Evolutionary conservation across 2,113 vertebrate genomes (phyloP), one percentile per base, ranked within the genome.

Genomic region (Xiphophorus couchianus): DNA sequence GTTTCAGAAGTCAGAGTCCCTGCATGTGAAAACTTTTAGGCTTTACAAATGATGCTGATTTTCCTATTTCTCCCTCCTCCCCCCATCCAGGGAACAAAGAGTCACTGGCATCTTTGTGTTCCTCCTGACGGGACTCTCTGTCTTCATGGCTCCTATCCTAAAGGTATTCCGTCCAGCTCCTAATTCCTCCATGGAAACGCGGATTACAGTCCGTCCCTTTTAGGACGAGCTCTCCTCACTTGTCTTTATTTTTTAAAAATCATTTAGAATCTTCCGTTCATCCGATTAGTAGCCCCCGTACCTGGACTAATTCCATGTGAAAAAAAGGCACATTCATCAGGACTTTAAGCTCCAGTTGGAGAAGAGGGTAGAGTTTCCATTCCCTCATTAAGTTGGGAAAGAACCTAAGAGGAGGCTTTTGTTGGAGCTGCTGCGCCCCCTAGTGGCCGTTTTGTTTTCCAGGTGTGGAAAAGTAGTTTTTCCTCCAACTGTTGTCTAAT

Each of bases 61-160:
- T 4, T 19, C 62, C 35, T 54, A 42, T 68, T 69, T 54, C 1
- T 3, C 19, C 37, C 54, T 30, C n/a, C 5, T 3, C 1, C 76
- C 17, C 62, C 93, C 29, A 70, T 68, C 70, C 93, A 99, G 97
- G 90, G 98, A 99, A 86, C 98, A 99, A 91, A 95, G 98, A 87
- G 96, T 99, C 79, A 99, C 98, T 0, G 98, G 98, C 25, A 82
- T 95, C 74, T 88, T 95, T 1, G 98, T 99, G 44, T 99, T 99
- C 91, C 86, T 99, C 74, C 95, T 99, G 83, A 99, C 97, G 0
- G 98, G 98, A 11, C 92, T 99, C 51, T 99, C 97, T 0, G 97
- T 99, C 89, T 97, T 99, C 69, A 99, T 99, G 97, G 97, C 98
- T 77, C 98, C 98, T 10, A 96, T 99, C 92, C 93, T 99, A 51